phyloP scores from a whole-genome alignment of 2,888 invertebrate genomes.

The Xestoiulus laeticollis region DNA sequence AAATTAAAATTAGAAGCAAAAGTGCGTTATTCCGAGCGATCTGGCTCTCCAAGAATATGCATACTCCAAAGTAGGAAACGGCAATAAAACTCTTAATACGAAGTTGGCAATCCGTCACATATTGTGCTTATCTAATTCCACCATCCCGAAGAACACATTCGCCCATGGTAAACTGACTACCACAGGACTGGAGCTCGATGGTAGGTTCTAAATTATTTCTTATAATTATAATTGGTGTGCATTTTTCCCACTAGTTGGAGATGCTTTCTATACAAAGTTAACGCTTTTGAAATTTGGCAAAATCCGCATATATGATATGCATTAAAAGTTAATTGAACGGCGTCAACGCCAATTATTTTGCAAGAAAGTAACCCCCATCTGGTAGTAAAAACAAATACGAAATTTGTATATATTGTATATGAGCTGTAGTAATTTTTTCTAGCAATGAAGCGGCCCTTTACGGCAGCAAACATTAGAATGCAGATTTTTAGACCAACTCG shows the following conservation, averaged over 20 bases:
- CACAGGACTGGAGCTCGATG: not conserved
- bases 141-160: not conserved
- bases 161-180: not conserved
- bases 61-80: not conserved
- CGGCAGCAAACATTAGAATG: slow-evolving; percentile 27
- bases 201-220: not conserved
- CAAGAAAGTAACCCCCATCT: not conserved
- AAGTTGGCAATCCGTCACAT: not conserved
- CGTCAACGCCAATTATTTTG: not conserved
- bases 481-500: not conserved
- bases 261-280: not conserved
- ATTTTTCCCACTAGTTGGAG: not conserved
- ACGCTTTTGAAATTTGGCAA: not conserved
- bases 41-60: not conserved
- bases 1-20: not conserved
- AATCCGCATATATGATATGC: slow-evolving; percentile 38
- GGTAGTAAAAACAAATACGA: not conserved
- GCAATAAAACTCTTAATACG: not conserved
- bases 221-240: not conserved
- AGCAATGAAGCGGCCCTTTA: not conserved
- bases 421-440: not conserved
- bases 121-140: not conserved
- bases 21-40: not conserved
- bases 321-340: not conserved
- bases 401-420: slow-evolving; percentile 12